phyloP scores from a whole-genome alignment of 2,888 invertebrate species.

The Hypomecis atomaria region DNA sequence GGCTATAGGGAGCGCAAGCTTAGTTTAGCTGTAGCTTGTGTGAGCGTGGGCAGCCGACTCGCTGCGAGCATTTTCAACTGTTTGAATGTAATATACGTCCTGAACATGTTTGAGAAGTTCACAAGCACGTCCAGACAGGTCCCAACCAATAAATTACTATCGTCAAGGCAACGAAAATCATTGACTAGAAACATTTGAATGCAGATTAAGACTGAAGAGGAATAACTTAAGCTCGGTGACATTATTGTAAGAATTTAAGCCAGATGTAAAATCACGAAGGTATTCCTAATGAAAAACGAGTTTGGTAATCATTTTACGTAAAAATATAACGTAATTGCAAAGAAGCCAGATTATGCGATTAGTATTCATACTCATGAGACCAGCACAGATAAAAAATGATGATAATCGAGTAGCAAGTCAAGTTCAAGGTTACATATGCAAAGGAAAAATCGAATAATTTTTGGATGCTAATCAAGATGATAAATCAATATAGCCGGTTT shows the following conservation, averaged over 20 bases:
- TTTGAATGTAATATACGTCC: constrained; percentile 70
- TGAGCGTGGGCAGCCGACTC: constrained; percentile 45
- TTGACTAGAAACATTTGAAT: constrained; percentile 34
- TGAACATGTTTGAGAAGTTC: constrained; percentile 75
- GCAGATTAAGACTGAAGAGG: constrained; percentile 31
- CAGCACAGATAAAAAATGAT: constrained; percentile 26
- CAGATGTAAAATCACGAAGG: constrained; percentile 5
- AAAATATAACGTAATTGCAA: not conserved
- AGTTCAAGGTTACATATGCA: constrained; percentile 50
- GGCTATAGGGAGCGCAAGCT: constrained; percentile 30
- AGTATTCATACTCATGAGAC: constrained; percentile 21
- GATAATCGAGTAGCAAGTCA: constrained; percentile 42
- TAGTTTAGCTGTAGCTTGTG: constrained; percentile 35
- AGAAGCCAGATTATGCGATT: constrained; percentile 6
- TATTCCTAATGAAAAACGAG: constrained; percentile 9
- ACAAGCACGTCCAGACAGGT: constrained; percentile 49
- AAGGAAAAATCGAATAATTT: constrained; percentile 32
- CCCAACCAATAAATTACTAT: constrained; percentile 40
- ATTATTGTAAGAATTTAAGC: constrained; percentile 16
- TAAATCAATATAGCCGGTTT: constrained; percentile 18
- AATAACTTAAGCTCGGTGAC: constrained; percentile 24
- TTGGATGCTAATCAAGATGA: constrained; percentile 18
- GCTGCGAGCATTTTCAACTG: constrained; percentile 45
- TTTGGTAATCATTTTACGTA: constrained; percentile 8
- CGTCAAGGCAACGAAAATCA: constrained; percentile 34